These are phyloP conservation scores for Paramacrobiotus metropolitanus DNA, from an alignment of 1,140 invertebrate species.

Conservation along the genomic window DNA sequence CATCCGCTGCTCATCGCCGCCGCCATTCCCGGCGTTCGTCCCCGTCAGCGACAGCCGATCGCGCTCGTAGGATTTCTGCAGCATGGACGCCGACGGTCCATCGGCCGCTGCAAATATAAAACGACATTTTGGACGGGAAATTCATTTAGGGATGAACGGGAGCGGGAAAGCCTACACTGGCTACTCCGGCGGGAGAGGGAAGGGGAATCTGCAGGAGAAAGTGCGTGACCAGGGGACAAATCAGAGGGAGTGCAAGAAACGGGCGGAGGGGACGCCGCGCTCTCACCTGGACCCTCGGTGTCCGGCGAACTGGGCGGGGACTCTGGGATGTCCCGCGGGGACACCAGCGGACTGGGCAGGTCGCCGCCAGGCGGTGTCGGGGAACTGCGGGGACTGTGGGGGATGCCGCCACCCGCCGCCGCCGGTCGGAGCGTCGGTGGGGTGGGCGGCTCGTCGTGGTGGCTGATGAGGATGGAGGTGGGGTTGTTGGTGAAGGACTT, in stretches of 20 bases:
- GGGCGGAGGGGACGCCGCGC: too few species aligned
- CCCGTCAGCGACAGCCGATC: too few species aligned
- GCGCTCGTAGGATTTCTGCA: too few species aligned
- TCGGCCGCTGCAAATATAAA: too few species aligned
- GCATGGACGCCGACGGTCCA: too few species aligned
- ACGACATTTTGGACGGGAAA: too few species aligned
- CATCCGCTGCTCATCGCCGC: too few species aligned
- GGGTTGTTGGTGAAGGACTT: background rate
- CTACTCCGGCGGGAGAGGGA: background rate
- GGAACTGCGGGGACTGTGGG: background rate
- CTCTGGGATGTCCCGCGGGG: background rate
- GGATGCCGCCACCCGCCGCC: background rate
- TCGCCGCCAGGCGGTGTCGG: background rate
- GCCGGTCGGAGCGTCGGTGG: background rate
- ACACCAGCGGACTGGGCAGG: background rate
- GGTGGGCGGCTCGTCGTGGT: too few species aligned
- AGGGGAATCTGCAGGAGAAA: constrained; percentile 1
- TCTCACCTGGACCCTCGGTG: background rate
- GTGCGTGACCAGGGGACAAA: too few species aligned
- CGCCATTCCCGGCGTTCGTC: too few species aligned
- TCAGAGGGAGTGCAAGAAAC: too few species aligned
- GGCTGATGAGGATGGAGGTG: constrained; percentile 1
- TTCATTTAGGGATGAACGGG: too few species aligned
- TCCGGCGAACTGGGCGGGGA: background rate
- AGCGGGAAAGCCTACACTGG: background rate